Percentiles rank a stretch among this genome's conserved stretches.
Evolutionary conservation across 1,140 invertebrate genomes (phyloP).

Genomic region (Asbolus verrucosus): DNA sequence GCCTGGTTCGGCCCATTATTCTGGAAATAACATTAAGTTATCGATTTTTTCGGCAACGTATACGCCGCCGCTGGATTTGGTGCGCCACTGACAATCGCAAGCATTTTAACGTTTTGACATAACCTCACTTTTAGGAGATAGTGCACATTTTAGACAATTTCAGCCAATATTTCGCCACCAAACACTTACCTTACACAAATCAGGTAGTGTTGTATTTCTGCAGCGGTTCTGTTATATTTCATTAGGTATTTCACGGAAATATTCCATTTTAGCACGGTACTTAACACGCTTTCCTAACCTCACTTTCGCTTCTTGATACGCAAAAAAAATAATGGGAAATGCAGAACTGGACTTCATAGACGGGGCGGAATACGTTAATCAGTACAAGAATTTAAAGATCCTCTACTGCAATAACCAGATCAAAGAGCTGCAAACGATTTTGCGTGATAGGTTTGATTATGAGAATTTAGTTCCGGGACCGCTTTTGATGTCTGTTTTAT

Average conservation of each 20-base stretch:
- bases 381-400: slow-evolving; percentile 85
- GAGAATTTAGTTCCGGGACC: not conserved
- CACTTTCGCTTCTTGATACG: not conserved
- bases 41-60: not conserved
- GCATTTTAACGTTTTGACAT: not conserved
- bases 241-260: not conserved
- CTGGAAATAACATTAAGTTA: too few species aligned
- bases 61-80: slow-evolving; percentile 8
- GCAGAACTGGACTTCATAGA: slow-evolving; percentile 54
- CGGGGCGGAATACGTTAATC: slow-evolving; percentile 60
- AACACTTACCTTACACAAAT: not conserved
- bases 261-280: not conserved
- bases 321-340: slow-evolving; percentile 57
- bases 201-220: not conserved
- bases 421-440: slow-evolving; percentile 93
- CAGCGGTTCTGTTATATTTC: not conserved
- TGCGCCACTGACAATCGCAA: not conserved
- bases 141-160: slow-evolving; percentile 16
- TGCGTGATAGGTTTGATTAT: slow-evolving; percentile 85
- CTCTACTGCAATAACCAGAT: slow-evolving; percentile 89
- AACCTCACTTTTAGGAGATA: slow-evolving; percentile 31
- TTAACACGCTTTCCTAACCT: slow-evolving; percentile 34
- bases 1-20: slow-evolving; percentile 56
- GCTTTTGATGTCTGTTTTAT: slow-evolving; percentile 51
- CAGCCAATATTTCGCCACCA: not conserved